Percentiles rank a stretch among this genome's conserved stretches.
Conservation (phyloP, 2,888 invertebrate species). For the Achlya flavicornis region DNA sequence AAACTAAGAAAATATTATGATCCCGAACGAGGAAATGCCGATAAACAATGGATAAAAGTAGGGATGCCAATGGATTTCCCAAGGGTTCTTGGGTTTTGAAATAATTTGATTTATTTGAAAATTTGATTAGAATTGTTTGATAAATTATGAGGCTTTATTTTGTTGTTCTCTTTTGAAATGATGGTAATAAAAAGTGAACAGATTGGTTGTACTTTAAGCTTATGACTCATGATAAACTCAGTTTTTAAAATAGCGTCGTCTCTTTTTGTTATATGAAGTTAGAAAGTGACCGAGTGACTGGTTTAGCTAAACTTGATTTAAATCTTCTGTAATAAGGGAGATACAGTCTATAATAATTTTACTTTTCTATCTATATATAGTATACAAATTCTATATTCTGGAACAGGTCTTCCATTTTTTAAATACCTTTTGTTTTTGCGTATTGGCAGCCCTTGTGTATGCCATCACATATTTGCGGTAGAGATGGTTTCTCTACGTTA, state of each 20-base stretch:
- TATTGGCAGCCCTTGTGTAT: conserved; percentile 19
- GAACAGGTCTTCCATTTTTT: too few species aligned
- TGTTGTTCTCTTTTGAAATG: neutral
- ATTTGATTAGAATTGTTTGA: neutral
- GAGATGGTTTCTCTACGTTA: conserved; percentile 22
- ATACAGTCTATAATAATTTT: too few species aligned
- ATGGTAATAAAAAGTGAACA: neutral
- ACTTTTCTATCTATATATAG: too few species aligned
- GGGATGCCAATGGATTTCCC: neutral
- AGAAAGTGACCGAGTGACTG: too few species aligned
- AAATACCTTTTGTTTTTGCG: neutral
- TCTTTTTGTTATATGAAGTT: too few species aligned
- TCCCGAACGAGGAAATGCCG: neutral
- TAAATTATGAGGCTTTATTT: neutral
- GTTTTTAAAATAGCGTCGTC: too few species aligned
- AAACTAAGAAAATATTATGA: conserved; percentile 1
- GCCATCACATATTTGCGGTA: conserved; percentile 24
- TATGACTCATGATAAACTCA: too few species aligned
- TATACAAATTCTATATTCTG: too few species aligned
- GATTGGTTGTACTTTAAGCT: neutral
- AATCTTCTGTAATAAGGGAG: too few species aligned
- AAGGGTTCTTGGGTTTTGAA: neutral
- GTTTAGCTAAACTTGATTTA: too few species aligned
- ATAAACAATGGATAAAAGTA: neutral
- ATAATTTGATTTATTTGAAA: neutral